Evolutionary conservation across 1,140 invertebrate species (phyloP).

Genomic region (Plodia interpunctella): DNA sequence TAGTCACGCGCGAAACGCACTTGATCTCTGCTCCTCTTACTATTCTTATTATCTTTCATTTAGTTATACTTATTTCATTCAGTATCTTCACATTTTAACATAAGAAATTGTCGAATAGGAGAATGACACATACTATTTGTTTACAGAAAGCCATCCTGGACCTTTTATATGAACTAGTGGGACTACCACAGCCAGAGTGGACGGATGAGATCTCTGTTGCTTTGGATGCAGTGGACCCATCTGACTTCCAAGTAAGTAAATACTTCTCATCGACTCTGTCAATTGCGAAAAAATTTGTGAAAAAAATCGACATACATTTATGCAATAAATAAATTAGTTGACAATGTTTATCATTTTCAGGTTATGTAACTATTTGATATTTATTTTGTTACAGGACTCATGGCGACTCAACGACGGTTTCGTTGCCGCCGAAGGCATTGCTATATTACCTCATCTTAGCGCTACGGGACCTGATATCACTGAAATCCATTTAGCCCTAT

Average conservation of each 20-base stretch:
- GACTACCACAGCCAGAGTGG: constrained; percentile 91
- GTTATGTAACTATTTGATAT: background rate
- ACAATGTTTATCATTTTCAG: too few species aligned
- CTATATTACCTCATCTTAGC: constrained; percentile 88
- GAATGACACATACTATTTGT: constrained; percentile 16
- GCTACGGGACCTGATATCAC: constrained; percentile 92
- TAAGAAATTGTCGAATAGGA: background rate
- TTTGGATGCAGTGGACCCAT: constrained; percentile 90
- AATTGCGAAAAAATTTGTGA: too few species aligned
- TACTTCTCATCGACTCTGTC: too few species aligned
- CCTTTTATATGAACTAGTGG: constrained; percentile 92
- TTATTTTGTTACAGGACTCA: constrained; percentile 78
- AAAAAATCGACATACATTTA: too few species aligned
- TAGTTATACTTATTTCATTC: background rate
- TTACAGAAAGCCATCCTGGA: constrained; percentile 92
- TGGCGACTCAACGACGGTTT: constrained; percentile 96
- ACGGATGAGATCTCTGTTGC: constrained; percentile 94
- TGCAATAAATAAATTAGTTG: too few species aligned
- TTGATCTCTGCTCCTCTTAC: too few species aligned
- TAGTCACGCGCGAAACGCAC: too few species aligned
- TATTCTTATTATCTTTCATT: too few species aligned
- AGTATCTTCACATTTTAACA: background rate
- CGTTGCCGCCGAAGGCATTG: constrained; percentile 91
- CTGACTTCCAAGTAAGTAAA: constrained; percentile 80
- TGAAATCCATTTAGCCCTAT: constrained; percentile 92